Evolutionary conservation across 2,888 invertebrate species (phyloP).

Genomic region (Trichacis sp.): DNA sequence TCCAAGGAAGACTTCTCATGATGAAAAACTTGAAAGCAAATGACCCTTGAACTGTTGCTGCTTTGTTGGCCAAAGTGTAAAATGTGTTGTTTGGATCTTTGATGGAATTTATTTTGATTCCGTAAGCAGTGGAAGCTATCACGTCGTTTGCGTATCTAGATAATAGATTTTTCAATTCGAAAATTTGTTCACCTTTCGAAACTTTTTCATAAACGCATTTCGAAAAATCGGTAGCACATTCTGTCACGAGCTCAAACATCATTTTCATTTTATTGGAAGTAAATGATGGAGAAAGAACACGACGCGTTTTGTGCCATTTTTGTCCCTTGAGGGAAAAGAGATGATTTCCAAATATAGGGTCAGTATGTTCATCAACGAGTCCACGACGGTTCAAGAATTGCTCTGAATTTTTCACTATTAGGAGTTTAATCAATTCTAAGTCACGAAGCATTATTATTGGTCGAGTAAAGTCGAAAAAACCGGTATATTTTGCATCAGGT

Average conservation of each 20-base stretch:
- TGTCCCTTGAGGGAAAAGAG: constrained; percentile 43
- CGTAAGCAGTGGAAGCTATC: constrained; percentile 70
- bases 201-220: constrained; percentile 33
- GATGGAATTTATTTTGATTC: constrained; percentile 61
- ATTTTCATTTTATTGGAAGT: constrained; percentile 48
- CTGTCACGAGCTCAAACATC: constrained; percentile 49
- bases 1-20: constrained; percentile 18
- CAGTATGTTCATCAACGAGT: constrained; percentile 45
- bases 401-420: constrained; percentile 27
- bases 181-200: constrained; percentile 15
- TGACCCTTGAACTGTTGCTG: constrained; percentile 39
- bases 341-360: constrained; percentile 50
- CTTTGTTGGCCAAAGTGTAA: constrained; percentile 52
- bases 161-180: constrained; percentile 65
- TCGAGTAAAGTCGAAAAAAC: constrained; percentile 8
- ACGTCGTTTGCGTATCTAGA: constrained; percentile 67
- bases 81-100: constrained; percentile 58
- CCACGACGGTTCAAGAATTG: constrained; percentile 50
- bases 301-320: constrained; percentile 55
- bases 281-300: constrained; percentile 47
- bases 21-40: constrained; percentile 36
- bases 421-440: constrained; percentile 26
- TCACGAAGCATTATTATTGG: constrained; percentile 21
- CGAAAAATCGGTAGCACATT: constrained; percentile 44
- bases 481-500: constrained; percentile 22